These are phyloP conservation scores for Psylliodes chrysocephalus DNA, from an alignment of 2,888 invertebrate species.

Conservation along the genomic window DNA sequence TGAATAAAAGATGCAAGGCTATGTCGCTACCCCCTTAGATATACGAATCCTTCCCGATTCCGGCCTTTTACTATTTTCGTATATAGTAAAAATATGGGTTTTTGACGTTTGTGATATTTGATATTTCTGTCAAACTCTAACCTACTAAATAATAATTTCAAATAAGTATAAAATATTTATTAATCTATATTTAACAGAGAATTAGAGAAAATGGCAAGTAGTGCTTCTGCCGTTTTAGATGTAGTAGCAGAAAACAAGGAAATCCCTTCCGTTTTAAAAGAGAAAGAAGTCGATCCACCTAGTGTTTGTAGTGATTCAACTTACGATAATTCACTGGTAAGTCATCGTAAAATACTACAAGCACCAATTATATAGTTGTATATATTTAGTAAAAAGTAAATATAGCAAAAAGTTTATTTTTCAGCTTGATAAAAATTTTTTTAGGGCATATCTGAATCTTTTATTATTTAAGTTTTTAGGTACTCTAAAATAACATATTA, in stretches of 20 bases:
- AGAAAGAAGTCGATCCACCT: constrained; percentile 56
- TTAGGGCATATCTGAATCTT: too few relatives aligned
- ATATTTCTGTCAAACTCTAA: neutral
- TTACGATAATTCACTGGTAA: constrained; percentile 61
- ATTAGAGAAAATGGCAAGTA: constrained; percentile 52
- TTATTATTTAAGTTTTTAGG: too few relatives aligned
- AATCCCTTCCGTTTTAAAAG: constrained; percentile 58
- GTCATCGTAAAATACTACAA: constrained; percentile 21
- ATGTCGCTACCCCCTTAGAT: too few relatives aligned
- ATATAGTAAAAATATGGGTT: neutral
- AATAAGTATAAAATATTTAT: constrained; percentile 7
- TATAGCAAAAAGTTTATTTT: too few relatives aligned
- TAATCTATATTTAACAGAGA: constrained; percentile 15
- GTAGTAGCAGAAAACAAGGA: constrained; percentile 64
- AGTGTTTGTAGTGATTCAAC: constrained; percentile 58
- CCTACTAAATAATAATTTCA: constrained; percentile 9
- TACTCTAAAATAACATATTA: too few relatives aligned
- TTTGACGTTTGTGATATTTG: constrained; percentile 2
- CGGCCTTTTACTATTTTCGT: too few relatives aligned
- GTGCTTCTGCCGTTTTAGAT: constrained; percentile 63
- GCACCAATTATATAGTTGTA: too few relatives aligned
- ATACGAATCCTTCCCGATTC: too few relatives aligned
- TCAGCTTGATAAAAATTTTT: too few relatives aligned
- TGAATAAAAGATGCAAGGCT: too few relatives aligned
- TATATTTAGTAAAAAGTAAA: too few relatives aligned